Percentiles rank a stretch among this genome's conserved stretches.
These are phyloP conservation scores for Diabrotica balteata DNA, from an alignment of 2,888 invertebrate species.

Conservation along the genomic window DNA sequence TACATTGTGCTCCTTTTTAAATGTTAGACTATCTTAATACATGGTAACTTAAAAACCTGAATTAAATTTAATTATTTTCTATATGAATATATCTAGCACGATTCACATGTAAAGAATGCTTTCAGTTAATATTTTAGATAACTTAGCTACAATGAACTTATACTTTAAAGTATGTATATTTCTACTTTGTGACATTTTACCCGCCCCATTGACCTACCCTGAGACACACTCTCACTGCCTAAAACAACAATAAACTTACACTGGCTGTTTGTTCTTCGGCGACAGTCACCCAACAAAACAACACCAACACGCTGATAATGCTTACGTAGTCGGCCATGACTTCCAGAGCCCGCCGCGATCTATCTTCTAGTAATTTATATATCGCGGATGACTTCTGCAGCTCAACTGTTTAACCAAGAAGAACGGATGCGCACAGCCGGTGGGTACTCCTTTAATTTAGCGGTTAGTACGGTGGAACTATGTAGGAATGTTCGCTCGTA, in stretches of 20 bases:
- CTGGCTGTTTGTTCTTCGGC: conserved; percentile 36
- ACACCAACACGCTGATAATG: conserved; percentile 24
- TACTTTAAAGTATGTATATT: no score
- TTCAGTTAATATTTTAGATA: no score
- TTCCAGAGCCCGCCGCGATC: conserved; percentile 13
- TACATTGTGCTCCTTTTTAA: no score
- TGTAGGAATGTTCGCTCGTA: not conserved
- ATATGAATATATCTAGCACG: no score
- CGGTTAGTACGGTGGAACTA: conserved; percentile 7
- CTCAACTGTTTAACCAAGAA: conserved; percentile 23
- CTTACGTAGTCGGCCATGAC: conserved; percentile 22
- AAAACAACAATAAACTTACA: conserved; percentile 38
- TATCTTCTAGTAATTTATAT: conserved; percentile 18
- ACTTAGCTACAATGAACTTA: no score
- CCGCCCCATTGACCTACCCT: not conserved
- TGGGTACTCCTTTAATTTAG: conserved; percentile 5
- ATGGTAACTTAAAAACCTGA: no score
- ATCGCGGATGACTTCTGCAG: conserved; percentile 17
- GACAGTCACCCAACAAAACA: conserved; percentile 30
- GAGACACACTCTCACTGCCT: conserved; percentile 1
- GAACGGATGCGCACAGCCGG: conserved; percentile 11
- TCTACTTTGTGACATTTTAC: not conserved
- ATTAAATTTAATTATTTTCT: no score
- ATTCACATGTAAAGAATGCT: no score
- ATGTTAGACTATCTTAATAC: no score